A percentile compares a stretch with the other conserved stretches of the same genome.
These are phyloP conservation scores for Xanthorhoe designata DNA, from an alignment of 2,888 invertebrate genomes.

Conservation along the genomic window DNA sequence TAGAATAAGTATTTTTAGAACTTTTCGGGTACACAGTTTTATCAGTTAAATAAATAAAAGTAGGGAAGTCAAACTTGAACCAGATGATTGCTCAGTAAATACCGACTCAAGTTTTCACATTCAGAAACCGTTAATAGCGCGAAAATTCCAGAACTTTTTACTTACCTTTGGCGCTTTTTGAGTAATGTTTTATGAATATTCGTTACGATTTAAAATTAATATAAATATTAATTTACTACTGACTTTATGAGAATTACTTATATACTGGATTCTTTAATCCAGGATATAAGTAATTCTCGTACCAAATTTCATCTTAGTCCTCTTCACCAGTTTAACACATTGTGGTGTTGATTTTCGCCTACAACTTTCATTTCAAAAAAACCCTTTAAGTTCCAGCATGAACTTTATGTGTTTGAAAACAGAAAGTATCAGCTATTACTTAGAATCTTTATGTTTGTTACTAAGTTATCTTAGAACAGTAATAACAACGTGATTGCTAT, in stretches of 20 bases:
- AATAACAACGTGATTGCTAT: neutral
- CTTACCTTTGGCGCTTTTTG: slow-evolving; percentile 32
- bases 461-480: neutral
- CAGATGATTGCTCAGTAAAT: slow-evolving; percentile 31
- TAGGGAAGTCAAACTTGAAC: slow-evolving; percentile 17
- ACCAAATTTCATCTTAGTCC: too few species aligned
- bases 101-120: slow-evolving; percentile 39
- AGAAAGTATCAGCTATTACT: neutral
- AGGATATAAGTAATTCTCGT: too few species aligned
- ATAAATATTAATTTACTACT: too few species aligned
- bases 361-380: too few species aligned
- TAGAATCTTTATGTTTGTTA: neutral
- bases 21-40: slow-evolving; percentile 8
- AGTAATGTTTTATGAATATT: slow-evolving; percentile 13
- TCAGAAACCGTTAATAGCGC: slow-evolving; percentile 37
- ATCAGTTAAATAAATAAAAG: slow-evolving; percentile 25
- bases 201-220: slow-evolving; percentile 5
- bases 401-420: neutral
- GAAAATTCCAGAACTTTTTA: slow-evolving; percentile 41
- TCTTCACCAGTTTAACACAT: too few species aligned
- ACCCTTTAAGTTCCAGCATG: too few species aligned
- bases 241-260: too few species aligned
- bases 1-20: neutral
- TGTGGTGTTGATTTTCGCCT: too few species aligned
- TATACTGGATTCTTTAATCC: too few species aligned